Evolutionary conservation across 2,113 vertebrate genomes (phyloP).

Genomic region (Otolemur garnettii): DNA sequence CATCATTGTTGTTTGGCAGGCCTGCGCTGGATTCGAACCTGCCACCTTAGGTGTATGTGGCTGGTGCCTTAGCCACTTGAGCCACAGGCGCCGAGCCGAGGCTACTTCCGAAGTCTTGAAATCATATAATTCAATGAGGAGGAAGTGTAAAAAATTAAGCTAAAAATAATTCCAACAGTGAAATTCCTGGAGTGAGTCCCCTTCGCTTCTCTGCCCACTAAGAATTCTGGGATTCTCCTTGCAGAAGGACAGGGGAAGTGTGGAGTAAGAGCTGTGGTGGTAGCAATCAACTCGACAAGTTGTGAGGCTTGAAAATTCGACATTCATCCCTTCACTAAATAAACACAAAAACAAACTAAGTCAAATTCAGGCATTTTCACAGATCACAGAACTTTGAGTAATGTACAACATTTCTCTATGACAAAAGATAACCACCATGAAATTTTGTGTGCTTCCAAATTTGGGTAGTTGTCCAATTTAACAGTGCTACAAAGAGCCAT

Average conservation of each 20-base stretch:
- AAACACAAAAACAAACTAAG: background rate
- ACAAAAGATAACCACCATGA: background rate
- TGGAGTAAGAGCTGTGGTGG: background rate
- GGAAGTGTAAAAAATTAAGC: slow-evolving; percentile 19
- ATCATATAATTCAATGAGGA: background rate
- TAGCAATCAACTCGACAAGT: slow-evolving; percentile 3
- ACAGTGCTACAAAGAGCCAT: background rate
- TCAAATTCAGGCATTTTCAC: slow-evolving; percentile 25
- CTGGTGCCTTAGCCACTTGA: no score
- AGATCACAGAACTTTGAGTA: slow-evolving; percentile 11
- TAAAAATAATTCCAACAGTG: slow-evolving; percentile 48
- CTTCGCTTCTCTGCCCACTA: background rate
- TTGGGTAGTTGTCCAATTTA: slow-evolving; percentile 18
- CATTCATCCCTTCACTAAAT: slow-evolving; percentile 11
- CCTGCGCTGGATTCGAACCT: no score
- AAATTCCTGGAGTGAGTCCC: background rate
- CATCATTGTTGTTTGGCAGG: no score
- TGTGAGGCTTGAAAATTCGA: background rate
- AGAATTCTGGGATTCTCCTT: slow-evolving; percentile 21
- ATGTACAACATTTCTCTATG: slow-evolving; percentile 7
- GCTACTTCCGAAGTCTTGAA: slow-evolving; percentile 25
- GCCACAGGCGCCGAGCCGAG: no score
- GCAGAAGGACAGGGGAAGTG: background rate
- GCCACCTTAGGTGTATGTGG: no score
- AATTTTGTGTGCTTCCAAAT: slow-evolving; percentile 13